Base-by-base conservation (phyloP, 2,888 invertebrate genomes). In the Aspidiotus destructor region DNA sequence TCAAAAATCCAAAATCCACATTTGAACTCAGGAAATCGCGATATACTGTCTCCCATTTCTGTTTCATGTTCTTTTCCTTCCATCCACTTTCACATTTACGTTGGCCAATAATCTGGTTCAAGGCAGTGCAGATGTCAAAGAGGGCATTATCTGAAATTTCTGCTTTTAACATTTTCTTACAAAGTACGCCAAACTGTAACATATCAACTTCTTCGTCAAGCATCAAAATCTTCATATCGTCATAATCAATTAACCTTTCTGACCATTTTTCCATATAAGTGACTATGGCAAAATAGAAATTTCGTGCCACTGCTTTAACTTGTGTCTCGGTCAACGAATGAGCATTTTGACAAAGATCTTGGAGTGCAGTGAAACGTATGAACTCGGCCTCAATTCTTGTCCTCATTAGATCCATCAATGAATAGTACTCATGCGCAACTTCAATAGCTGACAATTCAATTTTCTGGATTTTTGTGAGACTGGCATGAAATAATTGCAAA, bases 61-160 rank as follows among this genome's bases (percentile, higher is more conserved):
- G 44, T 41, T 42, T 65, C 42, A 1, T 17, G 41, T 13, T 28
- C 7, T 60, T 68, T 42, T 65, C 57, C 57, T 65, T 65, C 65
- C 48, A 58, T 57, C 28, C 48, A 53, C 48, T 57, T 41, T 57
- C 58, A 68, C 44, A 55, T 44, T 55, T 44, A 63, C 55, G 52
- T 52, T n/a, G n/a, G n/a, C n/a, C n/a, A n/a, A n/a, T n/a, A n/a
- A n/a, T n/a, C n/a, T n/a, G n/a, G n/a, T n/a, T n/a, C n/a, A n/a
- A n/a, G n/a, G n/a, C n/a, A n/a, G n/a, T n/a, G n/a, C n/a, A n/a
- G 11, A 11, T 48, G 48, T 48, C 48, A 48, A 48, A 48, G 11
- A 48, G 48, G 48, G 48, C 48, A 48, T 48, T 48, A 48, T 48
- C 48, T 10, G 48, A 48, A 48, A 48, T 48, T 48, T 48, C 48